These are phyloP conservation scores for Sweltsa coloradensis DNA, from an alignment of 1,140 invertebrate species.

Conservation along the genomic window DNA sequence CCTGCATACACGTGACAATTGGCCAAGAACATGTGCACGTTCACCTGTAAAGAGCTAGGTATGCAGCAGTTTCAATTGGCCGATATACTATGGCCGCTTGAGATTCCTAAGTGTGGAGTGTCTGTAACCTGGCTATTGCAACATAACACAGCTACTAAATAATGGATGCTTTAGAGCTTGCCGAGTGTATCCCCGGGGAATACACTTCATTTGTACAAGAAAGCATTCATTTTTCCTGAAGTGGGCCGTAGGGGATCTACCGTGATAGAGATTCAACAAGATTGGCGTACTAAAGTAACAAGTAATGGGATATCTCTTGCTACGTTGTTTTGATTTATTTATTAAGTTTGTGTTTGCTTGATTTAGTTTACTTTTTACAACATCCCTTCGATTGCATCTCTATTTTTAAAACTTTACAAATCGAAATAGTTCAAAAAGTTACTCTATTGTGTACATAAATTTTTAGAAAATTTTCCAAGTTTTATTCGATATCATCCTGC, in stretches of 20 bases:
- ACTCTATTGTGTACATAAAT: not conserved
- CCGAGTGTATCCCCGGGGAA: slow-evolving; percentile 6
- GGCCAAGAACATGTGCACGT: too few species aligned
- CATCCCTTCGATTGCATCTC: not conserved
- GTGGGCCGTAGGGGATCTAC: slow-evolving; percentile 8
- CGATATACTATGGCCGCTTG: too few species aligned
- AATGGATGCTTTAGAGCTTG: slow-evolving; percentile 12
- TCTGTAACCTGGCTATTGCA: too few species aligned
- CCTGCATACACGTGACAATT: too few species aligned
- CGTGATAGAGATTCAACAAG: slow-evolving; percentile 13
- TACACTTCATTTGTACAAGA: slow-evolving; percentile 14
- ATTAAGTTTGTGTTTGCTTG: slow-evolving; percentile 8
- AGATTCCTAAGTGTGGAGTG: too few species aligned
- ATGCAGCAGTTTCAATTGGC: too few species aligned
- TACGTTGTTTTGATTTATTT: slow-evolving; percentile 10
- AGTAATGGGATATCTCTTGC: slow-evolving; percentile 9
- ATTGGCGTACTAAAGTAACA: slow-evolving; percentile 10
- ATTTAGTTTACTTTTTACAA: not conserved
- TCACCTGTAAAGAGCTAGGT: too few species aligned
- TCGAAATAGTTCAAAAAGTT: not conserved
- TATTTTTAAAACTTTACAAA: not conserved
- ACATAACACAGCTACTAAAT: slow-evolving; percentile 12
- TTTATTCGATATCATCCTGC: not conserved
- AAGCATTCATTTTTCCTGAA: slow-evolving; percentile 13
- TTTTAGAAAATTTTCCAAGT: not conserved